Percentiles rank a stretch among this genome's conserved stretches.
Evolutionary conservation across 2,888 invertebrate species (phyloP).

Genomic region (Lysandra coridon): DNA sequence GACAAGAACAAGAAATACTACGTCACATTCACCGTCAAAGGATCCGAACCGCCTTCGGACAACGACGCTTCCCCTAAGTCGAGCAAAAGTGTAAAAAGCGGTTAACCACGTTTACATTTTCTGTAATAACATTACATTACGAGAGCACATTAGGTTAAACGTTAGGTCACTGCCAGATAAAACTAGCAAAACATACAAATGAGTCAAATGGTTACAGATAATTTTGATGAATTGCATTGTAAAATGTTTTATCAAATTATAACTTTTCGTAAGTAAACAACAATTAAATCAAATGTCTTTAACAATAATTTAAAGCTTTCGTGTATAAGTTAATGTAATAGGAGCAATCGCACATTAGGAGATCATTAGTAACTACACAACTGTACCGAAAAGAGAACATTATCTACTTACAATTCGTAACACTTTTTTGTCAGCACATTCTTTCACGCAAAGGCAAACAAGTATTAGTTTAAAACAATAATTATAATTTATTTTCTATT

Average conservation of each 20-base stretch:
- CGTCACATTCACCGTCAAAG: constrained; percentile 95
- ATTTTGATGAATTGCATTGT: no score
- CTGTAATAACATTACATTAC: background rate
- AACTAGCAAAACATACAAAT: background rate
- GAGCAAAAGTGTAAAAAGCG: constrained; percentile 64
- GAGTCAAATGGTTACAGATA: background rate
- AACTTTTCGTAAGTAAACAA: background rate
- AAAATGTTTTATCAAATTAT: no score
- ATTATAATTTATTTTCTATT: background rate
- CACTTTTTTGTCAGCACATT: background rate
- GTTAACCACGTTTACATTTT: constrained; percentile 43
- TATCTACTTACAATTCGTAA: background rate
- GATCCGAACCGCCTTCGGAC: constrained; percentile 81
- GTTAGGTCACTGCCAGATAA: constrained; percentile 12
- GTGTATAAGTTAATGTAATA: background rate
- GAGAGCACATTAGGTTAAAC: background rate
- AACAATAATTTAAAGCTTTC: background rate
- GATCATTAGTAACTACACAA: background rate
- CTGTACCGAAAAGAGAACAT: background rate
- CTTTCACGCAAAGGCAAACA: background rate
- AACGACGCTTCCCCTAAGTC: constrained; percentile 68
- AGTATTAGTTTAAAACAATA: background rate
- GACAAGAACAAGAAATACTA: constrained; percentile 95
- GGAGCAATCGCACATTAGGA: background rate
- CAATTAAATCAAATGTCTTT: background rate